A percentile compares a stretch with the other conserved stretches of the same genome.
phyloP scores from a whole-genome alignment of 2,113 vertebrate genomes.

The Osmerus eperlanus region DNA sequence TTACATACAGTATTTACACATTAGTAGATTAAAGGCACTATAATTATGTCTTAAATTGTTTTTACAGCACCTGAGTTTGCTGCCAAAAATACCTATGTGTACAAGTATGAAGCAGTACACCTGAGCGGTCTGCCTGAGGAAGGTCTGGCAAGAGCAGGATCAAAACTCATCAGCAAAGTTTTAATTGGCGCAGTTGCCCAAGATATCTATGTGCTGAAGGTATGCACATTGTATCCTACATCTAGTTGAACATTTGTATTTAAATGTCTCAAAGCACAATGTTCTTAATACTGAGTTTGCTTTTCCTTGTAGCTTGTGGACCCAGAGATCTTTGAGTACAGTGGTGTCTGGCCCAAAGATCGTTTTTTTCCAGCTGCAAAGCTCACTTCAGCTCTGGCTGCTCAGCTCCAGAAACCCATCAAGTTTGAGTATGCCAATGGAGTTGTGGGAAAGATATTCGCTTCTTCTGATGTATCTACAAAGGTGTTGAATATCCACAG shows the following conservation, averaged over 20 bases:
- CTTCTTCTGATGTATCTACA: constrained; percentile 57
- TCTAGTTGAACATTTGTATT: no score
- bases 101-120: constrained; percentile 75
- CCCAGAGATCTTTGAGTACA: constrained; percentile 67
- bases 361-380: constrained; percentile 62
- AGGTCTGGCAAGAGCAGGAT: constrained; percentile 65
- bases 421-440: constrained; percentile 78
- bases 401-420: constrained; percentile 65
- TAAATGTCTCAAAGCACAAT: neutral
- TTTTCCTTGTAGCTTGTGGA: constrained; percentile 60
- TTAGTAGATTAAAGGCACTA: neutral
- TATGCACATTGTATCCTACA: constrained; percentile 32
- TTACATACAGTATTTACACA: neutral
- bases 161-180: constrained; percentile 71
- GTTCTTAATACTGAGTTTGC: neutral
- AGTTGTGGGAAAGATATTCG: constrained; percentile 68
- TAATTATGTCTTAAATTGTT: neutral
- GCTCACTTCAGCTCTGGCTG: constrained; percentile 59
- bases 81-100: constrained; percentile 61
- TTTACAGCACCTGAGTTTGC: constrained; percentile 71
- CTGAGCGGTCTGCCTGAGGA: constrained; percentile 76
- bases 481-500: constrained; percentile 72
- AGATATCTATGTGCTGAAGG: constrained; percentile 66
- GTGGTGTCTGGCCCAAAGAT: constrained; percentile 70
- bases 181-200: constrained; percentile 61